Evolutionary conservation across 2,797 vertebrate species (phyloP), one percentile per base, ranked within the genome.

Genomic region (Aplochiton taeniatus): DNA sequence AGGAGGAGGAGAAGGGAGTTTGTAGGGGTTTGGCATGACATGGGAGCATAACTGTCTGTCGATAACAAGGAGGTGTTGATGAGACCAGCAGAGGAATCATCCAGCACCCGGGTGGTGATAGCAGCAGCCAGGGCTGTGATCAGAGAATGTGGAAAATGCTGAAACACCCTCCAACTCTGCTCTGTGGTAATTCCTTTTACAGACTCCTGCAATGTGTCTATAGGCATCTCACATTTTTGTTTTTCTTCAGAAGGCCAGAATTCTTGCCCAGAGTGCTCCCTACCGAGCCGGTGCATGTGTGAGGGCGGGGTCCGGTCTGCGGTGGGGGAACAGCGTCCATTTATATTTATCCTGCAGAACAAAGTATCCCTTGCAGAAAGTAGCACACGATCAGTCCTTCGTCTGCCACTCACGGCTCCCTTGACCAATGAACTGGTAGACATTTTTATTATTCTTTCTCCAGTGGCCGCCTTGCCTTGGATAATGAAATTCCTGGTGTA

Each of bases 121-220:
- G 31, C 31, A 68, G 66, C 65, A 42, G 63, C 65, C 64, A 70
- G 65, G 67, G 58, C 74, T 80, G 80, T 45, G 76, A 74, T 83
- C 68, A 66, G 73, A 69, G 80, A 83, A 83, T 84, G 67, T 65
- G 49, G 78, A 76, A 75, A 83, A 84, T 83, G 77, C 78, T 79
- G 74, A 73, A 69, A 63, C 64, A 45, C 64, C 47, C 73, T 83
- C 79, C 73, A 76, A 70, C 69, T 70, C 66, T 48, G 11, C 54
- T 77, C 74, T 60, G 57, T 58, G 58, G 65, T 57, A 73, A 66
- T 60, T 75, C 68, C 41, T 78, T 75, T 61, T 51, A 63, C 54
- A 68, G 67, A 66, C 68, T 66, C 62, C 61, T 31, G 12, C 73
- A 73, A 31, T 54, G 4, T 16, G 47, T 52, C 51, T 60, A 31